phyloP scores from a whole-genome alignment of 2,888 invertebrate species.

The Idaea dimidiata region DNA sequence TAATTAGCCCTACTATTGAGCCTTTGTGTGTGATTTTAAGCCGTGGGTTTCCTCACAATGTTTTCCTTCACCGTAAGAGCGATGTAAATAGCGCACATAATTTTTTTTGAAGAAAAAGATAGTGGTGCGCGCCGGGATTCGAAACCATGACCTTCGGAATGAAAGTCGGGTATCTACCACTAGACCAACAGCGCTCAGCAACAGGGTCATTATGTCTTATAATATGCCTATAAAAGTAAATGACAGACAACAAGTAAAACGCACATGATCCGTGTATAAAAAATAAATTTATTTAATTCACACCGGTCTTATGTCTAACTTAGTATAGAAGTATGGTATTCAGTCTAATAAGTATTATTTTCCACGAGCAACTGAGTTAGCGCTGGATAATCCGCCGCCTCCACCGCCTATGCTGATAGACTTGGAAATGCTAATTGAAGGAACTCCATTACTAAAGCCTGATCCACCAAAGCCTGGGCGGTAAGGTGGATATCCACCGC shows the following conservation, averaged over 20 bases:
- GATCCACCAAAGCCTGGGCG: conserved; percentile 17
- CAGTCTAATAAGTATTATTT: conserved; percentile 19
- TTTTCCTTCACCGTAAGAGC: too few species aligned
- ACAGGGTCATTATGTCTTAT: too few species aligned
- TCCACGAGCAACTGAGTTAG: conserved; percentile 26
- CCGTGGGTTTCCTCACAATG: too few species aligned
- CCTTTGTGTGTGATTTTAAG: too few species aligned
- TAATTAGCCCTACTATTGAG: too few species aligned
- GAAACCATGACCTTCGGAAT: too few species aligned
- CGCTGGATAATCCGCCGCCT: conserved; percentile 27
- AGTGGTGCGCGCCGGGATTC: too few species aligned
- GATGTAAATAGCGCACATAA: too few species aligned
- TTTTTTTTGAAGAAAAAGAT: too few species aligned
- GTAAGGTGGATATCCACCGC: conserved; percentile 7
- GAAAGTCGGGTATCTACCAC: too few species aligned
- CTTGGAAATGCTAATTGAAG: conserved; percentile 39
- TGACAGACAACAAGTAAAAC: background rate
- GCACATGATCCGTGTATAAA: background rate
- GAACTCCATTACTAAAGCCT: conserved; percentile 24
- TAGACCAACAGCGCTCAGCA: too few species aligned
- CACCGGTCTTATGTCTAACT: background rate
- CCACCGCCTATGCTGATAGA: conserved; percentile 39
- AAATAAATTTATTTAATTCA: background rate
- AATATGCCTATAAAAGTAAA: too few species aligned
- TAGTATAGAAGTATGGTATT: conserved; percentile 2